Conservation (phyloP, 2,113 vertebrate species). For the Myrmecophaga tridactyla region DNA sequence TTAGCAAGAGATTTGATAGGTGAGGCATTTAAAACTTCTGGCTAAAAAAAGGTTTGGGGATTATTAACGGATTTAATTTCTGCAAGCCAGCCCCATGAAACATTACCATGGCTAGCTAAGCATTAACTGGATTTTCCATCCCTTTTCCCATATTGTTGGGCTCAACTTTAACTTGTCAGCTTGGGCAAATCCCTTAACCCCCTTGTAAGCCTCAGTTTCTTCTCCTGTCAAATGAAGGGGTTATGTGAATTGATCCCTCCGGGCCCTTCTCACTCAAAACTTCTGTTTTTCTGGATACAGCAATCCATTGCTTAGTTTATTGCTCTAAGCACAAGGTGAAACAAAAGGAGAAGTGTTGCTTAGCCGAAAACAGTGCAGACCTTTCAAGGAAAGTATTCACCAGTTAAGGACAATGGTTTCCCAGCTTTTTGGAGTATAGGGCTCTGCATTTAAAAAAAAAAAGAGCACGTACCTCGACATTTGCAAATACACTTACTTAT, state of each 20-base stretch:
- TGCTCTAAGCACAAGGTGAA: not conserved
- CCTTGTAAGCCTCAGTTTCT: conserved; percentile 74
- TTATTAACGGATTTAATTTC: conserved; percentile 77
- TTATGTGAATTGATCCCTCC: conserved; percentile 40
- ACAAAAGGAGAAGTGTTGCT: conserved; percentile 31
- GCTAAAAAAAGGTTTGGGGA: conserved; percentile 75
- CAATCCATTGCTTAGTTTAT: not conserved
- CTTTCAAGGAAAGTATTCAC: not conserved
- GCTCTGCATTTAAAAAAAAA: not conserved
- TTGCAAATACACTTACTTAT: not conserved
- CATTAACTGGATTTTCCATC: conserved; percentile 74
- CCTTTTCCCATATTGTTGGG: conserved; percentile 58
- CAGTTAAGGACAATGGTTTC: not conserved
- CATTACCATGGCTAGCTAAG: conserved; percentile 70
- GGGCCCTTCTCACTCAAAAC: conserved; percentile 39
- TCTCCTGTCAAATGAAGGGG: conserved; percentile 69
- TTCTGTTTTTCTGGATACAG: not conserved
- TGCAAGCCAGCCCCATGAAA: conserved; percentile 69
- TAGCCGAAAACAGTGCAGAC: not conserved
- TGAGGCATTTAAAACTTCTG: conserved; percentile 69
- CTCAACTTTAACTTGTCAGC: conserved; percentile 72
- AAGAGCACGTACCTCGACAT: not conserved
- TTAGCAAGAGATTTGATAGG: conserved; percentile 62
- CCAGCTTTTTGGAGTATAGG: not conserved
- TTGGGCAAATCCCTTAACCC: conserved; percentile 75